Evolutionary conservation across 23 tunicate genomes (phyloP), one percentile per base, ranked within the genome.

Genomic region (Trididemnum clinides): DNA sequence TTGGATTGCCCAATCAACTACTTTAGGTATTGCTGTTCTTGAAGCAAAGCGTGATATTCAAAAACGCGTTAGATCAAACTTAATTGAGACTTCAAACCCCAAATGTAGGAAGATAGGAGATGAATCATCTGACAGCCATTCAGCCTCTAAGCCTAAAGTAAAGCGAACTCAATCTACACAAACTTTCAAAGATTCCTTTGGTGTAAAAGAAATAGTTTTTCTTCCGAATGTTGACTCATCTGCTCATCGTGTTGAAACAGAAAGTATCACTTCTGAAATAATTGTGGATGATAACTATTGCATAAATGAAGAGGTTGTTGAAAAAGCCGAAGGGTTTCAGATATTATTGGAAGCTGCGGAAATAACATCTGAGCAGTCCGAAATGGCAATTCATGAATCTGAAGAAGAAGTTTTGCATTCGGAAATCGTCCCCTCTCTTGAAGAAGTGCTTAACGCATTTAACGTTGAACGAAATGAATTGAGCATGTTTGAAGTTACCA

Each of bases 341-440:
- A 88, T 88, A 20, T 58, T 88, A 37, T 62, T 88, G 4, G 91
- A 88, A 66, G 91, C 91, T 36, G 91, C 91, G 2, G 82, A 88
- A 64, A 64, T 88, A 1, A 44, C 84, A 0, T 81, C 78, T 21
- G 70, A 71, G 37, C 38, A 27, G 7, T 18, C 80, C 30, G 37
- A 12, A 5, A 37, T 19, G 19, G 28, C 39, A 7, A 20, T 38
- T 6, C 26, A 37, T 39, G 81, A 74, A 5, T 20, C 18, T 39
- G 58, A 74, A 10, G 20, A 12, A 51, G 50, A 22, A 36, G 7
- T 6, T 4, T 36, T 29, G 10, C 19, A 69, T 37, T n/a, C 10
- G 18, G 29, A 6, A 36, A 21, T 19, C n/a, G 77, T 26, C 10
- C 66, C 66, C 7, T 50, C 83, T 12, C 1, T 78, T 78, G 36